Base-by-base conservation (phyloP, 2,113 vertebrate species). In the Scatophagus argus region DNA sequence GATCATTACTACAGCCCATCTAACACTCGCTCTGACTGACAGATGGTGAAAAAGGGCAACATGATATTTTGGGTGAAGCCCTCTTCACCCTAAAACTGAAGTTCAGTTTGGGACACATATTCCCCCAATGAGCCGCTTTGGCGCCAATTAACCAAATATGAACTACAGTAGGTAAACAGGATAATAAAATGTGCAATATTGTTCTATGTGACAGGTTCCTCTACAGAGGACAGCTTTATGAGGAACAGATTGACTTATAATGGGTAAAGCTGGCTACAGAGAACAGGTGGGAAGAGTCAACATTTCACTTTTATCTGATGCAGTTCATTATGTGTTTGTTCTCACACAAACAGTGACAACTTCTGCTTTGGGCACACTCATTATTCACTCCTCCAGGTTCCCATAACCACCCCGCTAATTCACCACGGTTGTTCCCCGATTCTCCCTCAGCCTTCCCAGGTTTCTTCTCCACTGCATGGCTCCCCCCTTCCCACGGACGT, bases 211-310 rank as follows among this genome's bases (percentile, higher is more conserved):
- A 44, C 78, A 78, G 79, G 78, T 87, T 89, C 84, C 84, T 86
- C 64, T 74, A 36, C 19, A 47, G 65, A 36, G 27, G 87, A 89
- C 88, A 88, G 81, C 38, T 92, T 89, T 89, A 92, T 73, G 74
- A 84, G 82, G 41, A 49, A 31, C 68, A 44, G 59, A 70, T 17
- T 77, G 70, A 81, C 43, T 60, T 83, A 68, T 31, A 75, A 69
- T 49, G 29, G 23, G 23, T 44, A n/a, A 43, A 68, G 31, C 68
- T 80, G 27, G 43, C 54, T n/a, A 9, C 17, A 60, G 58, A 54
- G 62, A 51, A 64, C 54, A 84, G 88, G 78, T 81, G 83, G 88
- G 85, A 93, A 90, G 70, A 88, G 87, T 90, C 76, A 83, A 90
- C 71, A 92, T 39, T 56, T 71, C 70, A 27, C 58, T 70, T 84